phyloP scores from a whole-genome alignment of 2,797 vertebrate species.

The Melanotaenia boesemani region DNA sequence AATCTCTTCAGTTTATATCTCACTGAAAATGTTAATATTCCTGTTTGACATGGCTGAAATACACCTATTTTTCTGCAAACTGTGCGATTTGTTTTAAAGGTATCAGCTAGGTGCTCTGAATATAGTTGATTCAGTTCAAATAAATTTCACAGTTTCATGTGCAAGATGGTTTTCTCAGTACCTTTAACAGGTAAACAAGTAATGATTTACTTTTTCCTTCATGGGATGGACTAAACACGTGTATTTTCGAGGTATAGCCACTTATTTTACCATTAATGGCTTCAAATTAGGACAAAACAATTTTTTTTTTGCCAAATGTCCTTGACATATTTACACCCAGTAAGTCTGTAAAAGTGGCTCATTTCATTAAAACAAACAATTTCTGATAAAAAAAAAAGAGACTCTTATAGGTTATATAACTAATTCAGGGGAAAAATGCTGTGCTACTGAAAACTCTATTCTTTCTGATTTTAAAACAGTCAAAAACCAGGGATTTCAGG shows the following conservation, averaged over 20 bases:
- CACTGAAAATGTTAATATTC: slow-evolving; percentile 3
- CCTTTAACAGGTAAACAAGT: background rate
- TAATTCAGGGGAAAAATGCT: background rate
- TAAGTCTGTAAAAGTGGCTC: background rate
- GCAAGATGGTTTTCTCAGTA: background rate
- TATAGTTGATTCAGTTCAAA: background rate
- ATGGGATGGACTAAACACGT: background rate
- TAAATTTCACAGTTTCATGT: background rate
- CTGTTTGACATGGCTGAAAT: slow-evolving; percentile 6
- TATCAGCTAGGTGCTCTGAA: background rate
- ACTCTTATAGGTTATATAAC: background rate
- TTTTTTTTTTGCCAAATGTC: background rate
- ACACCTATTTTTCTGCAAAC: background rate
- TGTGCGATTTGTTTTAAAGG: background rate
- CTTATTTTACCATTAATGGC: background rate
- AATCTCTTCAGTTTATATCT: slow-evolving; percentile 7
- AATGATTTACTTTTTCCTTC: background rate
- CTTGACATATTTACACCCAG: background rate
- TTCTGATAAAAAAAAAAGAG: background rate
- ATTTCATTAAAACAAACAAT: background rate
- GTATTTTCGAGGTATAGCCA: background rate
- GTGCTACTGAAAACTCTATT: background rate
- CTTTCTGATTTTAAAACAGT: slow-evolving; percentile 6
- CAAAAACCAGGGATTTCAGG: background rate
- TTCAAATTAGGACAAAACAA: background rate